Conservation (phyloP, 2,797 vertebrate species). For the Pristis pectinata region DNA sequence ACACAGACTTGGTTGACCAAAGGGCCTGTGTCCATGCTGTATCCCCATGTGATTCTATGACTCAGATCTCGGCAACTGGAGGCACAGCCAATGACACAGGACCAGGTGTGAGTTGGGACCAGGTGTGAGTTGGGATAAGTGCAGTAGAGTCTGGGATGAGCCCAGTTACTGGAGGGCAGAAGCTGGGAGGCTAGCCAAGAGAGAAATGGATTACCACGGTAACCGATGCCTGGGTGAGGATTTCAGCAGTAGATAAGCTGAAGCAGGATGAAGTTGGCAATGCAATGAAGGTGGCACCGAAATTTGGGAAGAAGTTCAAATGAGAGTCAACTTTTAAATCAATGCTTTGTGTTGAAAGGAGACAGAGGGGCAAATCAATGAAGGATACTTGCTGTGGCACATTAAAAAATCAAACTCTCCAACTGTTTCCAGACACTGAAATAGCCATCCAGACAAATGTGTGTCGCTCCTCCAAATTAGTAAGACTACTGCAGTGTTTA, state of each 20-base stretch:
- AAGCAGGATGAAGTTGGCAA: background rate
- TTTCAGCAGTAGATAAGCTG: background rate
- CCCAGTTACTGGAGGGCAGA: background rate
- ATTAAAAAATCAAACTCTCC: background rate
- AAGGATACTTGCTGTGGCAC: background rate
- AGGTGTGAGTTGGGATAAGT: background rate
- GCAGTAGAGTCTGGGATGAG: background rate
- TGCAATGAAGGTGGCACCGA: background rate
- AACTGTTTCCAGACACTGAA: background rate
- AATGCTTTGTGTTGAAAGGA: background rate
- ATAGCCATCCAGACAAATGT: background rate
- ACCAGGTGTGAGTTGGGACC: background rate
- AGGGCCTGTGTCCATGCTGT: too few relatives aligned
- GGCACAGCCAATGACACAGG: background rate
- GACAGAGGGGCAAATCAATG: background rate
- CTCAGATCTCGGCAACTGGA: too few relatives aligned
- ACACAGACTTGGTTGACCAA: too few relatives aligned
- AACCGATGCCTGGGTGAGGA: background rate
- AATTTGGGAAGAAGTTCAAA: background rate
- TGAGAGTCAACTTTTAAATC: background rate
- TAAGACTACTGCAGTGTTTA: background rate
- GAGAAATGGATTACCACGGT: background rate
- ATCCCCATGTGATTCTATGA: too few relatives aligned
- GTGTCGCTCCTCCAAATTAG: background rate
- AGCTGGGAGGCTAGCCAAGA: background rate